Percentiles rank a stretch among this genome's conserved stretches.
These are phyloP conservation scores for Pungitius pungitius DNA, from an alignment of 2,113 vertebrate species.

Conservation along the genomic window DNA sequence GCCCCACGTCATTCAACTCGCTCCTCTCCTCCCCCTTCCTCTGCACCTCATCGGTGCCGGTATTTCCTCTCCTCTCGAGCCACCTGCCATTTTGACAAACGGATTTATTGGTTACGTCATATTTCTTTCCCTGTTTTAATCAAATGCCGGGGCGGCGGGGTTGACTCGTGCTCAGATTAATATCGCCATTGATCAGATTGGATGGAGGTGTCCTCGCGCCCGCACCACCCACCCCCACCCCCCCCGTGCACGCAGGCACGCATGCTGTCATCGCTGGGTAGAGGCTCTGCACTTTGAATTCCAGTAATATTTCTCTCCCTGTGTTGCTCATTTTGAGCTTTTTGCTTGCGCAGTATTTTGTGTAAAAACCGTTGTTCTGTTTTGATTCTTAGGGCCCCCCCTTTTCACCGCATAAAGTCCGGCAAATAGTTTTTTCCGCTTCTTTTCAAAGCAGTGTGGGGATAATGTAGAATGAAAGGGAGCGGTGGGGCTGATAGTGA, in stretches of 20 bases:
- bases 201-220: constrained; percentile 74
- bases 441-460: constrained; percentile 28
- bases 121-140: constrained; percentile 86
- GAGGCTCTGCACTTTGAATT: constrained; percentile 50
- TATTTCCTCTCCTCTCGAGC: constrained; percentile 57
- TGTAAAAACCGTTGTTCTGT: constrained; percentile 13
- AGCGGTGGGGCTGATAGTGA: constrained; percentile 13
- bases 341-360: constrained; percentile 14
- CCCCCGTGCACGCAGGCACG: not conserved
- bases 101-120: constrained; percentile 84
- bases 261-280: constrained; percentile 56
- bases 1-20: constrained; percentile 33
- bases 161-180: constrained; percentile 83
- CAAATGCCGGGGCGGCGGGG: constrained; percentile 73
- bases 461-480: not conserved
- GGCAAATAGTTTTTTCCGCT: constrained; percentile 24
- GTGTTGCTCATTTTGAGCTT: constrained; percentile 46
- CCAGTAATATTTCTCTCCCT: constrained; percentile 53
- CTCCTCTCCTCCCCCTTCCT: constrained; percentile 22
- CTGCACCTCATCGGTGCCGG: constrained; percentile 42
- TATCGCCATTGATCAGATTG: constrained; percentile 84
- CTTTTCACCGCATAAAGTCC: constrained; percentile 4
- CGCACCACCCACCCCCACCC: constrained; percentile 1
- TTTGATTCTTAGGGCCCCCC: constrained; percentile 1
- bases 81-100: constrained; percentile 79